Base-by-base conservation (phyloP, 2,888 invertebrate species). In the Pharmacophagus antenor region DNA sequence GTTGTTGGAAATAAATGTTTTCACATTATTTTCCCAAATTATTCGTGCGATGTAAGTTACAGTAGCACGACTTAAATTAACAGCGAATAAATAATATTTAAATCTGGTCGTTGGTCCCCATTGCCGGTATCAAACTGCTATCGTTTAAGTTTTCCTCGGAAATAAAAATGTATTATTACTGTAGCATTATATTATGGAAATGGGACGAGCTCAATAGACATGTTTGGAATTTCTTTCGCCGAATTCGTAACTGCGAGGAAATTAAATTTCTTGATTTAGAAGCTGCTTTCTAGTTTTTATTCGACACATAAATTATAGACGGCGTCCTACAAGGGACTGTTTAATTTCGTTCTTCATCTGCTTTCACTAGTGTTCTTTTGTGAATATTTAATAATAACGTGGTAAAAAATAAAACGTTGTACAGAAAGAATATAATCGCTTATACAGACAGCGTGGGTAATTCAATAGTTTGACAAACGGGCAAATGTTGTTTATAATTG, bases 241-340 rank as follows among this genome's bases (percentile, higher is more conserved):
- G 41, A 20, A 21, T 44, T 44, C 37, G 44, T 27, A 50, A 50
- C 50, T 25, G 23, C 42, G 25, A 57, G 42, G 56, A 57, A 50
- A 57, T 57, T 57, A 49, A 57, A 50, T 57, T 50, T 57, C 56
- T 42, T 44, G 42, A 57, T 57, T 57, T 57, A 50, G 17, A 41
- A 42, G 27, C 18, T 41, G 21, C 50, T 44, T 8, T 37, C 1
- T 37, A 25, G 44, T 42, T 56, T 49, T 56, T 49, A 56, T 42
- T 42, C 22, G 2, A 18, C 5, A n/a, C 42, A 25, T 42, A 20
- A 42, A 50, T 41, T 27, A 50, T 44, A 57, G n/a, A 57, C 15
- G 49, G 50, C 56, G 22, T 22, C 41, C 42, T 41, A 56, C 41
- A 41, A 48, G 54, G 21, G n/a, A 50, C 12, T 57, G 44, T 22